Evolutionary conservation across 1,140 invertebrate genomes (phyloP).

Genomic region (Vanessa atalanta): DNA sequence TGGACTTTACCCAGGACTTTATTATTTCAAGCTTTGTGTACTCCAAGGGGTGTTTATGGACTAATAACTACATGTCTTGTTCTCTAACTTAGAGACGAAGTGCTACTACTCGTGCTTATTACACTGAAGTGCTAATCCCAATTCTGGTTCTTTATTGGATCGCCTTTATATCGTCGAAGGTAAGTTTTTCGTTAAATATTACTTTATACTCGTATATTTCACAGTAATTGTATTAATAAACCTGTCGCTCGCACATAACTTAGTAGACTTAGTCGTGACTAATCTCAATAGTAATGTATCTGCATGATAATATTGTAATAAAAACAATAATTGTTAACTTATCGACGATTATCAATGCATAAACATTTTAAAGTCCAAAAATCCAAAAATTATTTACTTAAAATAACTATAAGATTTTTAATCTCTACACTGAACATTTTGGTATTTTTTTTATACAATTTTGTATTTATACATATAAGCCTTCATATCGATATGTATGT

Average conservation of each 20-base stretch:
- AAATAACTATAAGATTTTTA: too few relatives aligned
- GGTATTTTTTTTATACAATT: neutral
- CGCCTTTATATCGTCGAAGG: slow-evolving; percentile 61
- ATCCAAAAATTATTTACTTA: too few relatives aligned
- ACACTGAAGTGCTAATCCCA: slow-evolving; percentile 74
- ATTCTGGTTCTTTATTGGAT: slow-evolving; percentile 76
- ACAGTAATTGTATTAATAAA: slow-evolving; percentile 26
- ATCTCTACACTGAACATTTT: neutral
- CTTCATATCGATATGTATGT: neutral
- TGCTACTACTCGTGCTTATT: slow-evolving; percentile 75
- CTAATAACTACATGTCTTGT: slow-evolving; percentile 52
- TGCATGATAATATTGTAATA: slow-evolving; percentile 28
- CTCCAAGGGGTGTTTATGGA: slow-evolving; percentile 54
- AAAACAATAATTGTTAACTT: slow-evolving; percentile 19
- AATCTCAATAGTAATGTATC: slow-evolving; percentile 35
- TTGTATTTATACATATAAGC: neutral
- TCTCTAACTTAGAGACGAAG: slow-evolving; percentile 67
- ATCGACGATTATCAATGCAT: neutral
- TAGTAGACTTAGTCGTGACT: slow-evolving; percentile 32
- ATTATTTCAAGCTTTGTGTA: slow-evolving; percentile 56
- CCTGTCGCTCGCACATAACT: slow-evolving; percentile 18
- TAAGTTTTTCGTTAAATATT: slow-evolving; percentile 54
- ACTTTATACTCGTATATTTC: neutral
- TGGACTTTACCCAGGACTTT: slow-evolving; percentile 51
- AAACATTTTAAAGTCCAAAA: neutral